Evolutionary conservation across 2,888 invertebrate species (phyloP).

Genomic region (Sceliomorpha sp.): DNA sequence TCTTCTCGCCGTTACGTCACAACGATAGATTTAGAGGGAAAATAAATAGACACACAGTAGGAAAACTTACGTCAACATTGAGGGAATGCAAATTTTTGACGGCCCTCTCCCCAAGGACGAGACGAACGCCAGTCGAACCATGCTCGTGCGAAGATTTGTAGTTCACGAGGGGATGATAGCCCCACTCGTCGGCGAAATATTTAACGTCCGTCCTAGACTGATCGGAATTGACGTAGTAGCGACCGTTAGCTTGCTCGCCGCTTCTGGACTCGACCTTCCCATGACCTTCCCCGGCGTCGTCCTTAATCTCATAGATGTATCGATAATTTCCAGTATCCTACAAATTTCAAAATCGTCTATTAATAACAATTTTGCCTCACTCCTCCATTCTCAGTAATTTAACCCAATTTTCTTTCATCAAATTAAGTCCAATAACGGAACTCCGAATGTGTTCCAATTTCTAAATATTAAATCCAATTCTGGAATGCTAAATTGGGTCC

Average conservation of each 20-base stretch:
- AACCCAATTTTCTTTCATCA: too few relatives aligned
- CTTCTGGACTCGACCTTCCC: conserved; percentile 64
- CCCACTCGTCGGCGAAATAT: conserved; percentile 84
- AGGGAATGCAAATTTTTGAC: conserved; percentile 79
- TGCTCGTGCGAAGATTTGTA: conserved; percentile 82
- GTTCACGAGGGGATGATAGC: conserved; percentile 84
- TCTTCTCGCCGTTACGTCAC: background rate
- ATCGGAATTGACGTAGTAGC: conserved; percentile 65
- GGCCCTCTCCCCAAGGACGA: conserved; percentile 83
- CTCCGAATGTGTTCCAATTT: too few relatives aligned
- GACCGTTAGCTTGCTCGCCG: conserved; percentile 65
- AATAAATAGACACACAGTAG: too few relatives aligned
- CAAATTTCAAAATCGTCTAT: conserved; percentile 25
- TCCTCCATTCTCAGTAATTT: background rate
- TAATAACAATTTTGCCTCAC: too few relatives aligned
- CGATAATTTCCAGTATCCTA: conserved; percentile 64
- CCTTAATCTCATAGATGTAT: conserved; percentile 66
- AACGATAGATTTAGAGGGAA: too few relatives aligned
- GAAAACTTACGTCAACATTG: conserved; percentile 47
- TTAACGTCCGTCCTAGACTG: conserved; percentile 80
- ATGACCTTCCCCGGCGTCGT: conserved; percentile 58
- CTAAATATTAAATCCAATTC: too few relatives aligned
- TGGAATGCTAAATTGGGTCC: too few relatives aligned
- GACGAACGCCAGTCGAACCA: conserved; percentile 81
- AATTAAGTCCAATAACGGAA: too few relatives aligned